phyloP scores from a whole-genome alignment of 2,113 vertebrate species.

The Ailuropoda melanoleuca region DNA sequence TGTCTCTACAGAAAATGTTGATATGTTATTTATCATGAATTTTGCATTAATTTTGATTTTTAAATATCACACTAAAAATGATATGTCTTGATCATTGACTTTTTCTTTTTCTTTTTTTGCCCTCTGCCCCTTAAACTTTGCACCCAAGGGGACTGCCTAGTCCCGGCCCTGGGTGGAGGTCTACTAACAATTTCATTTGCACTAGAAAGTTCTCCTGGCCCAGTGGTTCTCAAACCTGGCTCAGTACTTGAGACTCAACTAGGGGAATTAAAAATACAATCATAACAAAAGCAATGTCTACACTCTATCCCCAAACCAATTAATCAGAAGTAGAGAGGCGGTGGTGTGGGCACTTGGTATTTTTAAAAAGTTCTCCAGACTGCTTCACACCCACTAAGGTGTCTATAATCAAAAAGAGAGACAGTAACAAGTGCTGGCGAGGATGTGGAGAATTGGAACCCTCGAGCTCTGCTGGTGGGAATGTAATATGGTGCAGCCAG shows the following conservation, averaged over 20 bases:
- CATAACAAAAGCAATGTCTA: neutral
- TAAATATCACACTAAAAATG: neutral
- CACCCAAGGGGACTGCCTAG: neutral
- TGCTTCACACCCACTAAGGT: neutral
- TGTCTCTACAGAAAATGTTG: neutral
- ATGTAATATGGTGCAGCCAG: neutral
- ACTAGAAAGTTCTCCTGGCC: neutral
- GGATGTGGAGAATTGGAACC: neutral
- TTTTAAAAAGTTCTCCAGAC: neutral
- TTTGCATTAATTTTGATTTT: neutral
- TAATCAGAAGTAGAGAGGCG: neutral
- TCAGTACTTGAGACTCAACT: neutral
- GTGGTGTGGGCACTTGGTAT: neutral
- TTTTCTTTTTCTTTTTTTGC: neutral
- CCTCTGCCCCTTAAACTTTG: neutral
- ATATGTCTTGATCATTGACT: neutral
- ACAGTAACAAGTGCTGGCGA: neutral
- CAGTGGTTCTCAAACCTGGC: neutral
- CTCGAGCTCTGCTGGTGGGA: accelerated
- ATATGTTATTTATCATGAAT: neutral
- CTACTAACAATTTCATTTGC: neutral
- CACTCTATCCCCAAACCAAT: neutral
- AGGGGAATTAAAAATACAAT: neutral
- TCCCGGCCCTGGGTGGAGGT: neutral
- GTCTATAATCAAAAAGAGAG: neutral